Conservation (phyloP, 2,113 vertebrate species). For the Dasyprocta punctata region DNA sequence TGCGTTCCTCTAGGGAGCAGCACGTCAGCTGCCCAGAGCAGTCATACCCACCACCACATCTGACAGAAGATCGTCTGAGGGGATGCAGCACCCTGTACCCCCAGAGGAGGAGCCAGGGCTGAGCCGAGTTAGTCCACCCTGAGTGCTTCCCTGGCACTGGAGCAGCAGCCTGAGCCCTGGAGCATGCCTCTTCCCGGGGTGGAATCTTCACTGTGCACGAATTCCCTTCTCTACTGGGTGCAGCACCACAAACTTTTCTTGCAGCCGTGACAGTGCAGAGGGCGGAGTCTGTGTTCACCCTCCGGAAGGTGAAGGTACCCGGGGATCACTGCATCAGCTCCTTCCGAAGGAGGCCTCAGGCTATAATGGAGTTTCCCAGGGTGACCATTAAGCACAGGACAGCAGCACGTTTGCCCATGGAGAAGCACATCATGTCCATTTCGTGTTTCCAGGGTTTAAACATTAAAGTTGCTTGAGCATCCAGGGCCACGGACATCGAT, state of each 20-base stretch:
- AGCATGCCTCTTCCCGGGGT: background rate
- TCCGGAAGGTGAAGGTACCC: background rate
- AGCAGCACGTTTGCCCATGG: background rate
- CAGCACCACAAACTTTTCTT: background rate
- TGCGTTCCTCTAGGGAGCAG: no score
- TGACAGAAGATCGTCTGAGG: background rate
- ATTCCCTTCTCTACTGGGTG: background rate
- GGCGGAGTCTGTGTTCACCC: background rate
- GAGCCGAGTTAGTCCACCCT: background rate
- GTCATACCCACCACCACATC: rapidly evolving
- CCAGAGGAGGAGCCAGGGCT: background rate
- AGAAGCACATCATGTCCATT: rapidly evolving
- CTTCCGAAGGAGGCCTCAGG: background rate
- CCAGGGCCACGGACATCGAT: rapidly evolving
- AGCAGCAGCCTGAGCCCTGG: no score
- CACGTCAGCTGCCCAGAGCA: no score
- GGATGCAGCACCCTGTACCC: no score
- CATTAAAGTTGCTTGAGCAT: background rate
- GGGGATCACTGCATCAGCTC: no score
- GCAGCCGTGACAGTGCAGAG: rapidly evolving
- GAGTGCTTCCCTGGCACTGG: background rate
- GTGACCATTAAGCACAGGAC: background rate
- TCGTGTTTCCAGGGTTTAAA: background rate
- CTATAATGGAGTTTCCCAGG: background rate
- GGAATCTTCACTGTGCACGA: background rate